These are phyloP conservation scores for Nephrotoma flavescens DNA, from an alignment of 2,888 invertebrate species.

Conservation along the genomic window DNA sequence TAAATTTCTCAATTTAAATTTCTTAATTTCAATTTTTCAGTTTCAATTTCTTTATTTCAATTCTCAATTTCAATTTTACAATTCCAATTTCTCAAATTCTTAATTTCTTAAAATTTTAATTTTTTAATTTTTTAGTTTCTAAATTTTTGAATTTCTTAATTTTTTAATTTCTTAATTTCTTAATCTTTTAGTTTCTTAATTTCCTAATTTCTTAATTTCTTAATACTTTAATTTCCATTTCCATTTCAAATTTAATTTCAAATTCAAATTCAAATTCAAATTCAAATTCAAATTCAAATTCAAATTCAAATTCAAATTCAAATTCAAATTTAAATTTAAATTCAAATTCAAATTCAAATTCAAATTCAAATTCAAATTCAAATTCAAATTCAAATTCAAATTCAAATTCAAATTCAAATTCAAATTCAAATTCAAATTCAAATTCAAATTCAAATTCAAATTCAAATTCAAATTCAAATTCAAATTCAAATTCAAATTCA, in stretches of 20 bases:
- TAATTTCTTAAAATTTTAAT: too few species aligned
- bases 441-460: slow-evolving; percentile 5
- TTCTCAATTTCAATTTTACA: too few species aligned
- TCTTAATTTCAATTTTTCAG: too few species aligned
- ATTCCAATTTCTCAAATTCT: too few species aligned
- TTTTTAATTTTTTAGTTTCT: too few species aligned
- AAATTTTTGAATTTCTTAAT: too few species aligned
- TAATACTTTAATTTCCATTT: slow-evolving; percentile 4
- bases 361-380: background rate
- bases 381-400: background rate
- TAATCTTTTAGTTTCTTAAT: too few species aligned
- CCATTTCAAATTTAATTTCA: background rate
- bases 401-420: slow-evolving; percentile 2
- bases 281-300: slow-evolving; percentile 5
- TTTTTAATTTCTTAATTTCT: too few species aligned
- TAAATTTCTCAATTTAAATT: too few species aligned
- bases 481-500: slow-evolving; percentile 6
- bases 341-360: slow-evolving; percentile 2
- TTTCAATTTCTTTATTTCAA: too few species aligned
- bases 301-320: slow-evolving; percentile 4
- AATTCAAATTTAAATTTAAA: slow-evolving; percentile 3
- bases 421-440: slow-evolving; percentile 6
- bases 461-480: slow-evolving; percentile 5
- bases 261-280: slow-evolving; percentile 5
- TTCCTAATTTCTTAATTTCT: background rate